Base-by-base conservation (phyloP, 2,113 vertebrate genomes). In the Eclectus roratus region DNA sequence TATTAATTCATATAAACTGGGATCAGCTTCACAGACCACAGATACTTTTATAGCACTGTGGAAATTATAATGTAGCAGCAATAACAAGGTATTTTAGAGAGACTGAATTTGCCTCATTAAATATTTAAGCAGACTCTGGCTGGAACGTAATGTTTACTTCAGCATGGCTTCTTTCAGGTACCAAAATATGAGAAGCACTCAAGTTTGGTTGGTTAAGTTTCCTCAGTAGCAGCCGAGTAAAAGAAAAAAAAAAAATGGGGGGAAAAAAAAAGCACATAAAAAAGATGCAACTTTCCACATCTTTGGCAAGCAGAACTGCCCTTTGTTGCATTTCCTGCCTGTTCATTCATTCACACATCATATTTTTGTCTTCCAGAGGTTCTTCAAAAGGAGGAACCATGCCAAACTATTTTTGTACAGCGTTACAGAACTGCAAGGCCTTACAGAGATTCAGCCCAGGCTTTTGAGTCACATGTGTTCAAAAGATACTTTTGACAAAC, bases 161-260 rank as follows among this genome's bases (percentile, higher is more conserved):
- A 37, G 17, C 13, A 31, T 0, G 0, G 46, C 35, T 79, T 85
- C 35, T 65, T 65, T 70, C 37, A 76, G 9, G 31, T 63, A 80
- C 2, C 37, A 66, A 70, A 85, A 76, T 27, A 46, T n/a, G 0
- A 61, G 28, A 73, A 80, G 46, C 17, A 41, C 43, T 65, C 27
- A n/a, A 47, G 73, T 77, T 33, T 43, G 17, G 11, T 33, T 84
- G 28, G 25, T 46, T 63, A 81, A 3, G 16, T 80, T 88, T 55
- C 20, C 60, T 4, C 20, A 74, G 11, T 6, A 63, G 20, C 1
- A 74, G 28, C 27, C 60, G 29, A 65, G 4, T 7, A 71, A n/a
- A 0, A 5, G 4, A 13, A 7, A 49, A 25, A 65, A 77, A 43
- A 0, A 4, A 65, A n/a, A n/a, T n/a, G n/a, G n/a, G n/a, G n/a